Base-by-base conservation (phyloP, 2,797 vertebrate species). In the Scarus forsteni region DNA sequence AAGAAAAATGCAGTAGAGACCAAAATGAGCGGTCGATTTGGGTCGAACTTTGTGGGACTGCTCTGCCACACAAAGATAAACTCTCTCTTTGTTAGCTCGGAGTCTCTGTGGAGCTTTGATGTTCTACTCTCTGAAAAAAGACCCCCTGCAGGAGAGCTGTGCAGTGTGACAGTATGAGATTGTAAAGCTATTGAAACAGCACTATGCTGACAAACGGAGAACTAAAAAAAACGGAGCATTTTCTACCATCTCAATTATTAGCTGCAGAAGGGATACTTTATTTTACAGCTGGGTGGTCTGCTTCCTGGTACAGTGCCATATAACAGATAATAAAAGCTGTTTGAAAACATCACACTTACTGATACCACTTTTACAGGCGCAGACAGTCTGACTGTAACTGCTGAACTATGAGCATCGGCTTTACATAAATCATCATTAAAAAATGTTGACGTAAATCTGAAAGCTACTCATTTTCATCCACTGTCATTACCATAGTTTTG, bases 51-150 rank as follows among this genome's bases (percentile, higher is more conserved):
- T 27, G 27, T 27, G 27, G 49, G 19, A 2, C 15, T 42, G 38
- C 10, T 9, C 14, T 49, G 50, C 38, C 13, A 36, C 43, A 64
- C 16, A 14, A 19, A 10, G 46, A n/a, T 5, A 3, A 48, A 36
- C 43, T 45, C 9, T 39, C 38, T 39, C 14, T 36, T 15, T 39
- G 18, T 36, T 36, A 42, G 57, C 48, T 57, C n/a, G 52, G 42
- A 61, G 55, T 56, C 59, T 45, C 5, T 18, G 44, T 38, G 19
- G 15, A 6, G 13, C 77, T 74, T 74, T 79, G 60, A 77, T 60
- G 63, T 50, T 53, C 19, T 70, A 16, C 59, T 34, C 11, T 57
- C 56, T 45, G 64, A 66, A 51, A 80, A 68, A 40, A 44, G 16
- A 49, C 68, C 59, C 6, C 60, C 65, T 54, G 55, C 45, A 52